Evolutionary conservation across 2,113 vertebrate species (phyloP).

Genomic region (Salvelinus sp.): DNA sequence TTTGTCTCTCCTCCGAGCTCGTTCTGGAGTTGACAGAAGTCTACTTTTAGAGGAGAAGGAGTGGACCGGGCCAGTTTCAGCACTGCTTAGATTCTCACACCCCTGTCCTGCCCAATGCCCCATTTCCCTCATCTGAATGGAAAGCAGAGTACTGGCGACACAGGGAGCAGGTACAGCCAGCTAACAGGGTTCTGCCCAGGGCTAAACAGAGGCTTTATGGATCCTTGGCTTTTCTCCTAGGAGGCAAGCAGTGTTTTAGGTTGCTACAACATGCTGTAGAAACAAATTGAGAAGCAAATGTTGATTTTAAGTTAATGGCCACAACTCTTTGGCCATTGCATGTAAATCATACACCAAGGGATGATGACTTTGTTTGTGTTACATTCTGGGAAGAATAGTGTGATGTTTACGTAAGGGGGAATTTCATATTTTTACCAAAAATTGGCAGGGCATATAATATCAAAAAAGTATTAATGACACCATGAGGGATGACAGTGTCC

Average conservation of each 20-base stretch:
- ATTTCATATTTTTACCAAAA: constrained; percentile 67
- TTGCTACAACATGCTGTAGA: not conserved
- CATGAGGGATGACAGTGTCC: constrained; percentile 62
- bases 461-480: constrained; percentile 66
- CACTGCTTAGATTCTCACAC: constrained; percentile 42
- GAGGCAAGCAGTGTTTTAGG: not conserved
- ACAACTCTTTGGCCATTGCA: constrained; percentile 52
- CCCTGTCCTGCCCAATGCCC: constrained; percentile 66
- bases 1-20: constrained; percentile 52
- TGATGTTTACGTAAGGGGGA: constrained; percentile 66
- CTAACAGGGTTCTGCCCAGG: not conserved
- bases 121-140: constrained; percentile 61
- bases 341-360: constrained; percentile 65
- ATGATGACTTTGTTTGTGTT: constrained; percentile 76
- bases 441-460: constrained; percentile 58
- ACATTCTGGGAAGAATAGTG: constrained; percentile 81
- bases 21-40: constrained; percentile 58
- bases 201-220: not conserved
- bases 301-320: constrained; percentile 47
- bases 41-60: constrained; percentile 43
- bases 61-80: constrained; percentile 42
- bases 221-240: not conserved
- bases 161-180: not conserved
- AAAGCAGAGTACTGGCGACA: not conserved
- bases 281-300: constrained; percentile 11